A percentile compares a stretch with the other conserved stretches of the same genome.
Evolutionary conservation across 1,140 invertebrate species (phyloP).

Genomic region (Homalodisca vitripennis): DNA sequence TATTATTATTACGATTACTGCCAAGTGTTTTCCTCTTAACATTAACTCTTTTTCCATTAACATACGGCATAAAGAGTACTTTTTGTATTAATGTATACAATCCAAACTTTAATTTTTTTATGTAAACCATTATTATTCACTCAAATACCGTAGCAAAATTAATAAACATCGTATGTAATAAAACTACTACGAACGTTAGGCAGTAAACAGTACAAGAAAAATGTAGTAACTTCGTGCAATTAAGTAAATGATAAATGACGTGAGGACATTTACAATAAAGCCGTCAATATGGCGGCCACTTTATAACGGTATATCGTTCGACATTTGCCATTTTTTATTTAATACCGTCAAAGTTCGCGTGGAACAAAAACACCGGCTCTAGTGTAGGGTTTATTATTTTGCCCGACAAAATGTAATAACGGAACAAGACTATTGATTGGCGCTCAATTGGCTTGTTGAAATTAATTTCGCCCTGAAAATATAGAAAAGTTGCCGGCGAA

Average conservation of each 20-base stretch:
- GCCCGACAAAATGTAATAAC: constrained; percentile 10
- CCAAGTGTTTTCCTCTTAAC: no score
- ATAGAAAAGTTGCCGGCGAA: background rate
- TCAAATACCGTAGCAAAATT: no score
- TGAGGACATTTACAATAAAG: background rate
- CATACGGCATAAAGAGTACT: no score
- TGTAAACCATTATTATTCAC: no score
- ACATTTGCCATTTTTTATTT: constrained; percentile 13
- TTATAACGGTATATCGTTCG: background rate
- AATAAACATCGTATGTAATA: no score
- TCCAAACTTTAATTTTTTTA: no score
- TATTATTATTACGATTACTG: no score
- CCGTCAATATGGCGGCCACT: background rate
- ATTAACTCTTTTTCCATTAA: no score
- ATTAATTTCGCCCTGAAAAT: constrained; percentile 8
- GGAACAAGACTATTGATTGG: constrained; percentile 11
- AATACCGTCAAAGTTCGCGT: constrained; percentile 2
- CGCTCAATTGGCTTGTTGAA: constrained; percentile 13
- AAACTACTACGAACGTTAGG: no score
- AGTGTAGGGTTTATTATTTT: constrained; percentile 9
- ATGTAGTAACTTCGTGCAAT: no score
- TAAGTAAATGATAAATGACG: background rate
- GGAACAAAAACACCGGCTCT: background rate
- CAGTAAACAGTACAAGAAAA: no score
- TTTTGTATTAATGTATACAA: no score